Base-by-base conservation (phyloP, 2,113 vertebrate species). In the Cryptomyrus ogoouensis region DNA sequence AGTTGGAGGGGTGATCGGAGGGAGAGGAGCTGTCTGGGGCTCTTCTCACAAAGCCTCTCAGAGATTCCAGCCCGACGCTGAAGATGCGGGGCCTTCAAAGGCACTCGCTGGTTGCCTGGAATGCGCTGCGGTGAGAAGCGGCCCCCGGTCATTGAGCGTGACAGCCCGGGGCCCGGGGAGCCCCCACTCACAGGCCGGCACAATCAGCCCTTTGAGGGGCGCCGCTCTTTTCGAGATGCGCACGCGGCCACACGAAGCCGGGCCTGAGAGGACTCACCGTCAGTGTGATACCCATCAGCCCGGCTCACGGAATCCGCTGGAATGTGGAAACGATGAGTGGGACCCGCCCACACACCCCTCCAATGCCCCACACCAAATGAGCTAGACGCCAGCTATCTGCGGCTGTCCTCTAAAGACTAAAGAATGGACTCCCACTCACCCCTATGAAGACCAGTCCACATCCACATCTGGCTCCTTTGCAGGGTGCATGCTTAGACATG, bases 121-220 rank as follows among this genome's bases (percentile, higher is more conserved):
- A 56, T 89, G 90, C 92, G 89, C 90, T 89, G 21, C 91, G 92
- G 86, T 92, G 94, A 93, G 35, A 91, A 89, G 92, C 0, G 8
- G 90, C 93, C 89, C 89, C 87, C 90, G 94, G 92, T 89, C 56
- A 56, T 90, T 92, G 58, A 92, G 24, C 91, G 83, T 91, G 91
- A 90, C 66, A 89, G 88, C 89, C 91, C 88, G 56, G 88, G 91
- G 92, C 94, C 92, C 47, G 91, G 92, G 93, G 92, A 93, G 53
- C 83, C 84, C 92, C 92, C 90, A 27, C 90, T 93, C 94, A 58
- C 91, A 39, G 83, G 91, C 90, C 62, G 89, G 66, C 92, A 96
- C 93, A 94, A 95, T 95, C 90, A 93, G 89, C 91, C 94, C 92
- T 95, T 95, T 97, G 93, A 94, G 90, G 91, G 92, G 93, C 94